Conservation (phyloP, 2,888 invertebrate genomes). For the Argyresthia albistria region DNA sequence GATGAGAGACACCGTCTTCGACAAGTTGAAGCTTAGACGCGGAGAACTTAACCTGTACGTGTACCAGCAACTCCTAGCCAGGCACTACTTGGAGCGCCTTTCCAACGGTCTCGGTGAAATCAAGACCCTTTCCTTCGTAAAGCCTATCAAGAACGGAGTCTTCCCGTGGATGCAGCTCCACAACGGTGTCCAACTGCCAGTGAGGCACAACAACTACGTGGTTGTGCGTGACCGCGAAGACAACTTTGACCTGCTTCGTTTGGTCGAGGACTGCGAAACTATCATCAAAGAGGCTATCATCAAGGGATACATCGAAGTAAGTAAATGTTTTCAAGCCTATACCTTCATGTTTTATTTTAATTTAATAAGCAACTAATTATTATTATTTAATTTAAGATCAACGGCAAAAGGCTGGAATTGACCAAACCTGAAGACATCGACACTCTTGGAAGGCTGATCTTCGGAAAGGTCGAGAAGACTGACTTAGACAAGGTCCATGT, state of each 20-base stretch:
- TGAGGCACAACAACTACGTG: constrained; percentile 56
- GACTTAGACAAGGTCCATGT: constrained; percentile 38
- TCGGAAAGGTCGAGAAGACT: constrained; percentile 49
- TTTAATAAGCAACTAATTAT: neutral
- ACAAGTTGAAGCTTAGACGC: constrained; percentile 43
- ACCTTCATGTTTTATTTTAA: neutral
- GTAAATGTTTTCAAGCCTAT: constrained; percentile 10
- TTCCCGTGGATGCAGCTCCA: constrained; percentile 69
- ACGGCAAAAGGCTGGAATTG: constrained; percentile 43
- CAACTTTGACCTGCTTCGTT: constrained; percentile 30
- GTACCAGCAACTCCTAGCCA: constrained; percentile 78
- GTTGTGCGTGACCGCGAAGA: constrained; percentile 30
- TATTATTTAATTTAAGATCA: constrained; percentile 32
- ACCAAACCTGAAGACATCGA: constrained; percentile 63
- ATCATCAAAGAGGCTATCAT: constrained; percentile 73
- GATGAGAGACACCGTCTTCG: constrained; percentile 60
- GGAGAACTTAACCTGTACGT: constrained; percentile 72
- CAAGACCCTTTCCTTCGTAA: constrained; percentile 54
- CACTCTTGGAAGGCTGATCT: constrained; percentile 67
- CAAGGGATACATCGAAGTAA: constrained; percentile 62
- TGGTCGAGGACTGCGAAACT: constrained; percentile 54
- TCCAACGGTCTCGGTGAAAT: constrained; percentile 61
- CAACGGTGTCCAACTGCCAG: constrained; percentile 69
- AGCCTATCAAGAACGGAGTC: constrained; percentile 60
- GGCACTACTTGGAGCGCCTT: constrained; percentile 69